A percentile compares a stretch with the other conserved stretches of the same genome.
Evolutionary conservation across 2,888 invertebrate genomes (phyloP).

Genomic region (Epinotia ramella): DNA sequence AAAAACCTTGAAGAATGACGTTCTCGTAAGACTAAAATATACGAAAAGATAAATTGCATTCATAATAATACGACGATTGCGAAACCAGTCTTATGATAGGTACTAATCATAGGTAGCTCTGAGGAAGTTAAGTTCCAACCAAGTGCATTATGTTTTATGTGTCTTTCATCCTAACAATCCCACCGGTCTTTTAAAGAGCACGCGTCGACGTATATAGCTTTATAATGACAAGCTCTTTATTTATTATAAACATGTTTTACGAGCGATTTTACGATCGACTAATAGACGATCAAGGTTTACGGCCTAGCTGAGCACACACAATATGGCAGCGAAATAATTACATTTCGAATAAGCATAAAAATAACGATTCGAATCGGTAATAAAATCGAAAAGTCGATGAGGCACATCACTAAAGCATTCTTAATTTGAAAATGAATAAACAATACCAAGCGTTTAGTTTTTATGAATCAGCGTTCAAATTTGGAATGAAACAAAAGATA

Average conservation of each 20-base stretch:
- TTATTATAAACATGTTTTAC: slow-evolving; percentile 47
- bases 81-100: not conserved
- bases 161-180: slow-evolving; percentile 16
- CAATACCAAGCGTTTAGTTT: slow-evolving; percentile 2
- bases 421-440: slow-evolving; percentile 13
- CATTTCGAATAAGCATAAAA: slow-evolving; percentile 25
- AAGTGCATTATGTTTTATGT: slow-evolving; percentile 2
- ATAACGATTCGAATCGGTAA: slow-evolving; percentile 33
- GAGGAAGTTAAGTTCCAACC: not conserved
- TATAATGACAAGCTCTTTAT: slow-evolving; percentile 43
- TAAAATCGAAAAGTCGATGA: slow-evolving; percentile 21
- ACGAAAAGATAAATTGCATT: too few relatives aligned
- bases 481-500: not conserved
- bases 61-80: too few relatives aligned
- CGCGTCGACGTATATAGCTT: slow-evolving; percentile 38
- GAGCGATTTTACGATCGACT: slow-evolving; percentile 47
- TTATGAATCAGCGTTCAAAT: not conserved
- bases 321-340: slow-evolving; percentile 39
- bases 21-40: too few relatives aligned
- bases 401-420: slow-evolving; percentile 28
- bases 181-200: slow-evolving; percentile 33
- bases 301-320: slow-evolving; percentile 31
- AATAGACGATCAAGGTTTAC: slow-evolving; percentile 47
- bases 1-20: too few relatives aligned
- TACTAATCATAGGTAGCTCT: slow-evolving; percentile 1